Base-by-base conservation (phyloP, 2,888 invertebrate genomes). In the Phalera bucephala region DNA sequence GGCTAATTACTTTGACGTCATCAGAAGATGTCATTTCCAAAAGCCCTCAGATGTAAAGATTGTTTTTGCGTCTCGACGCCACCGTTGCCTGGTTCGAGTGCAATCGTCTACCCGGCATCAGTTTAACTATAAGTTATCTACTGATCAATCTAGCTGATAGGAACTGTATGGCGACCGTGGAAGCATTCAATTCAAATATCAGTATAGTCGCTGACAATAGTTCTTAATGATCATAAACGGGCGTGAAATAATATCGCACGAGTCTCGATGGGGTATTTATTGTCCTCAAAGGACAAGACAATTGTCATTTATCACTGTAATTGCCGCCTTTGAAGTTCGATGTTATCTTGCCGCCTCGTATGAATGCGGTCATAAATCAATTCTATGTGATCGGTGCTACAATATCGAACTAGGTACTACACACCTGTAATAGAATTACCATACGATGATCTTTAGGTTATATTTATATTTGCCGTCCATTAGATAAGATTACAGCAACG, bases 141-240 rank as follows among this genome's bases (percentile, higher is more conserved):
- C 47, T 47, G 84, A 86, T 85, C 68, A 60, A 85, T 85, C 83
- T 67, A 43, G 23, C 35, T 54, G 85, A 88, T 87, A 84, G 66
- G 61, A 60, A 1, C 19, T 19, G 51, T 57, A 68, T 67, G 69
- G 76, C 66, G 69, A 60, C 68, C 68, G 68, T 70, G 64, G 78
- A 71, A 68, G 79, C 80, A 85, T 86, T 86, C 85, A 85, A 86
- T 87, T 86, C 85, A 86, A 84, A 84, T 83, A 83, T 78, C 75
- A 57, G 67, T 66, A 64, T 65, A 70, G 60, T 61, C 68, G 69
- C 77, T 78, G 80, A 85, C 85, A 85, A 82, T 84, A 76, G 76
- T 74, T 75, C 77, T 83, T 85, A 86, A 87, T 85, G 84, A 80
- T 78, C 77, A 73, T 77, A 81, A 78, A 73, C 69, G 70, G 76